Base-by-base conservation (phyloP, 1,140 invertebrate species). In the Trachelipus rathkii region DNA sequence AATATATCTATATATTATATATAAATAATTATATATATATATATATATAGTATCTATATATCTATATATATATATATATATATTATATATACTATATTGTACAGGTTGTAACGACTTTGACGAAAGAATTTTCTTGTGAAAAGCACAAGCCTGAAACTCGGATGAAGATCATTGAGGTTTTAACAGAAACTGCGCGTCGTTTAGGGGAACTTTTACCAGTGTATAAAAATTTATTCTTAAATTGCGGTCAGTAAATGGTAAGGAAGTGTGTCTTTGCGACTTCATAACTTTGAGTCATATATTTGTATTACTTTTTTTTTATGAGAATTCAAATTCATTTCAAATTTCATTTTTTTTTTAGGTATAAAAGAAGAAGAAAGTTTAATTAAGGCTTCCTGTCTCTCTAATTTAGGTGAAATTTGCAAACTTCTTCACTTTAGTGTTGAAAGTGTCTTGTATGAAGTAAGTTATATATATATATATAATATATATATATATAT, bases 221-320 rank as follows among this genome's bases (percentile, higher is more conserved):
- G 8, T 60, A 60, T 19, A 60, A 60, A 60, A 60, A 60, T 19
- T 60, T 60, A 60, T 60, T 60, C 19, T 60, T 60, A 19, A 60
- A 60, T 19, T 60, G 50, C 19, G 11, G 2, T 60, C n/a, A n/a
- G 3, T 60, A 19, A 60, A 60, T 60, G 50, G 50, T 60, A 60
- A 60, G 50, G 50, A 60, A 8, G 8, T 8, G 50, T 60, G 19
- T 2, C 50, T 8, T 60, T 13, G 19, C n/a, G n/a, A n/a, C n/a
- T n/a, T n/a, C n/a, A n/a, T n/a, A n/a, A n/a, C n/a, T n/a, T n/a
- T n/a, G 8, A 60, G 19, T 60, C 1, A 60, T 15, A 60, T 13
- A 33, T 33, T 33, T 33, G 6, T 6, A 33, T 60, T 60, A 4
- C 50, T 60, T 60, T 60, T 60, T 60, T 60, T 2, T 60, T 2